phyloP scores from a whole-genome alignment of 2,888 invertebrate species.

The Leptarthrus brevirostris region DNA sequence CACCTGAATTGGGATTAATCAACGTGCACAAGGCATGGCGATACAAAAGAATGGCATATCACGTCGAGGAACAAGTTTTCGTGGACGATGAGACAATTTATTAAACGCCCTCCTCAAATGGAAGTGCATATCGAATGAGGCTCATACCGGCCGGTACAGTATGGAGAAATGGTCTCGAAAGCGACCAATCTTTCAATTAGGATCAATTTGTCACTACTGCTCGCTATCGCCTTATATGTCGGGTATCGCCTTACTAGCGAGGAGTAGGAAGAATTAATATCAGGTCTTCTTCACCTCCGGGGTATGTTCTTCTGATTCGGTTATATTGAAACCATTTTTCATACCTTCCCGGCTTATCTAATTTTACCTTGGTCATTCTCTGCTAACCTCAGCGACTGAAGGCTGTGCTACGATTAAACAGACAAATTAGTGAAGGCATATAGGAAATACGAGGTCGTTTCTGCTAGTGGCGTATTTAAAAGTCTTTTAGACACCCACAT shows the following conservation, averaged over 20 bases:
- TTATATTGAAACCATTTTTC: conserved; percentile 53
- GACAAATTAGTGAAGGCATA: conserved; percentile 27
- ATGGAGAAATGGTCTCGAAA: conserved; percentile 47
- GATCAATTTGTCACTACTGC: conserved; percentile 53
- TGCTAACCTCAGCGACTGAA: not conserved
- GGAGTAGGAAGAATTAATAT: conserved; percentile 15
- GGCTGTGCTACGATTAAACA: conserved; percentile 17
- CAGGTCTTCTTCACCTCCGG: conserved; percentile 35
- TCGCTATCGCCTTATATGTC: conserved; percentile 39
- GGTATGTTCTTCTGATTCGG: conserved; percentile 33
- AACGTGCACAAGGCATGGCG: conserved; percentile 1
- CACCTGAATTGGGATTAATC: conserved; percentile 49
- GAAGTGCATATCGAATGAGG: conserved; percentile 21
- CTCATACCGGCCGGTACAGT: conserved; percentile 9
- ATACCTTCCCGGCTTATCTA: conserved; percentile 39
- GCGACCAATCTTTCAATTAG: conserved; percentile 52
- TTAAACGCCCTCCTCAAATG: conserved; percentile 50
- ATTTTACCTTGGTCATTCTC: conserved; percentile 18
- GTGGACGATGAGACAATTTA: conserved; percentile 49
- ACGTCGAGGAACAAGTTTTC: conserved; percentile 25
- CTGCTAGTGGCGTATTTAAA: conserved; percentile 14
- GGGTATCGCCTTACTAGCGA: not conserved
- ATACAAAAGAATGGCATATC: conserved; percentile 25
- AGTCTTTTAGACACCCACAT: conserved; percentile 41
- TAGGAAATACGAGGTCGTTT: not conserved